Evolutionary conservation across 2,113 vertebrate genomes (phyloP), one percentile per base, ranked within the genome.

Genomic region (Paracanthobrama guichenoti): DNA sequence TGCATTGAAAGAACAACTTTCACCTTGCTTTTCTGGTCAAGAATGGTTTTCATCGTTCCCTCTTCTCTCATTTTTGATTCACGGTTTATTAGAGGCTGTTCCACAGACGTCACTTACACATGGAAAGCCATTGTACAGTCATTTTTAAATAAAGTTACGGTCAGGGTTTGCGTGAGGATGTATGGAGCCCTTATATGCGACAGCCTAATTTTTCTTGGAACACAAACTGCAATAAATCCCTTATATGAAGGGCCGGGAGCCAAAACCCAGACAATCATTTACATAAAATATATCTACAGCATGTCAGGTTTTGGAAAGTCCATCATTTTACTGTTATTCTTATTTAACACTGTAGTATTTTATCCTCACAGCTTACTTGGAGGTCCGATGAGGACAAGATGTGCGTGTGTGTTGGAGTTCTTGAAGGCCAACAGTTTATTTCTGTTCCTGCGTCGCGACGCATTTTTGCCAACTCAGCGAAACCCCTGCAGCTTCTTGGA

Each of bases 391-490:
- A 79, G 50, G 76, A 57, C 67, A 85, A 84, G 59, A 18, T 66
- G 59, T 53, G 44, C 26, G 72, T 78, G 31, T 39, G 50, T 14
- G 79, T 35, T 11, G 42, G 55, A 46, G 55, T 7, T 55, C 44
- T 72, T 24, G 57, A 83, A 84, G 55, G 44, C 75, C n/a, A n/a
- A 60, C 48, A 92, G 94, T 57, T 93, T 93, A 93, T 91, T 94
- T 93, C 92, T 93, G 91, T 92, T 90, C 86, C 80, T 91, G 87
- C 87, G 91, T 89, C 92, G 93, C 92, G 93, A 91, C 92, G 93
- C 93, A 93, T 92, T 96, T 93, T 90, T 93, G 95, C 92, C 94
- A 92, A 93, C 94, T 97, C 96, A 96, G 96, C 96, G 94, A 89
- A 93, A 94, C 85, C 90, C 48, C 26, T 57, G 24, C 31, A 79